These are phyloP conservation scores for Conomelus anceps DNA, from an alignment of 2,888 invertebrate species.

Conservation along the genomic window DNA sequence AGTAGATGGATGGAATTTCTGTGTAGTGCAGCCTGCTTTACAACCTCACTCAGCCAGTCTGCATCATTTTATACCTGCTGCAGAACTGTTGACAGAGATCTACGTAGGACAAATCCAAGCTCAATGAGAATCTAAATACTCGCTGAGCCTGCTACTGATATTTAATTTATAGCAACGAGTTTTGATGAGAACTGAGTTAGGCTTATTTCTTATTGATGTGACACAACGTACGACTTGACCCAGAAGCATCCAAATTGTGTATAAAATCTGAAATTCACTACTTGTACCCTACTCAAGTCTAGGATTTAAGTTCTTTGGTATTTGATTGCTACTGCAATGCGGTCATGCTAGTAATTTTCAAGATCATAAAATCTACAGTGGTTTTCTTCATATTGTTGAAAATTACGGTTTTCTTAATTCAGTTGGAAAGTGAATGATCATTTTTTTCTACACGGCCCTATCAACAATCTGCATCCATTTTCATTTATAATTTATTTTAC, in stretches of 20 bases:
- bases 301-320: not conserved
- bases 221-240: not conserved
- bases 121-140: not conserved
- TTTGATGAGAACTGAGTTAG: not conserved
- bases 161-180: not conserved
- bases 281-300: not conserved
- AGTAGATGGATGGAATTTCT: not conserved
- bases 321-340: not conserved
- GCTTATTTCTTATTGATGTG: not conserved
- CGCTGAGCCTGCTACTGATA: not conserved
- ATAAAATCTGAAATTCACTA: not conserved
- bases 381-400: too few species aligned
- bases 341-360: not conserved
- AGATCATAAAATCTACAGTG: too few species aligned
- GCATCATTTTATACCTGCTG: not conserved
- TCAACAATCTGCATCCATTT: too few species aligned
- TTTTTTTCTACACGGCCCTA: too few species aligned
- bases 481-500: too few species aligned
- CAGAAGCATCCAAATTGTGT: not conserved
- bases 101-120: not conserved
- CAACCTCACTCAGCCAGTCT: not conserved
- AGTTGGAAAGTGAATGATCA: not conserved
- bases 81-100: not conserved
- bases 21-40: not conserved
- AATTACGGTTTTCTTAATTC: not conserved